These are phyloP conservation scores for Macrophya annulata DNA, from an alignment of 2,888 invertebrate genomes.

Conservation along the genomic window DNA sequence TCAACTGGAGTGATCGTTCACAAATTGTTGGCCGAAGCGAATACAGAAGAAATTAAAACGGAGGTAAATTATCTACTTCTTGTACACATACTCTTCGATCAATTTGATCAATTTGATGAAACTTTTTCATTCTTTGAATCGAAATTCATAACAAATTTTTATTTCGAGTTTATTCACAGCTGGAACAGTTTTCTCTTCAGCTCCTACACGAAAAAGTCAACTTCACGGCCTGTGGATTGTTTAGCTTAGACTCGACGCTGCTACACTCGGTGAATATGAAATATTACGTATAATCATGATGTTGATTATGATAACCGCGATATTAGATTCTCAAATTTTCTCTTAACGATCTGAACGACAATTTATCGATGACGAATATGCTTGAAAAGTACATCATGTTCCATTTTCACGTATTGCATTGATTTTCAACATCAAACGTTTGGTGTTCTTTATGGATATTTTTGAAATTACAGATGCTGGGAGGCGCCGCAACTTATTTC, in stretches of 20 bases:
- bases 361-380: too few relatives aligned
- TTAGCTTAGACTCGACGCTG: too few relatives aligned
- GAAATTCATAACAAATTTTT: not conserved
- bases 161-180: not conserved
- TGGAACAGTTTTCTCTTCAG: not conserved
- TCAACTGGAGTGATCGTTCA: not conserved
- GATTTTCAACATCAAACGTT: not conserved
- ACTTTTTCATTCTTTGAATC: not conserved
- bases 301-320: too few relatives aligned
- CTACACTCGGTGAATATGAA: too few relatives aligned
- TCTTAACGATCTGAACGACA: not conserved
- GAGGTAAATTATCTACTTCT: not conserved
- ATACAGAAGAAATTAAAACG: not conserved
- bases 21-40: not conserved
- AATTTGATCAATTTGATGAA: not conserved
- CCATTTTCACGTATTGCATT: not conserved
- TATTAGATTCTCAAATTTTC: too few relatives aligned
- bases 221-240: too few relatives aligned
- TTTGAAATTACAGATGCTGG: not conserved
- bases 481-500: not conserved
- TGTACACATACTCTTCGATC: not conserved
- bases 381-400: not conserved
- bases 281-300: too few relatives aligned
- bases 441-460: not conserved
- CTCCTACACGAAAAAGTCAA: too few relatives aligned